These are phyloP conservation scores for Octopus sinensis DNA, from an alignment of 1,140 invertebrate genomes.

Conservation along the genomic window DNA sequence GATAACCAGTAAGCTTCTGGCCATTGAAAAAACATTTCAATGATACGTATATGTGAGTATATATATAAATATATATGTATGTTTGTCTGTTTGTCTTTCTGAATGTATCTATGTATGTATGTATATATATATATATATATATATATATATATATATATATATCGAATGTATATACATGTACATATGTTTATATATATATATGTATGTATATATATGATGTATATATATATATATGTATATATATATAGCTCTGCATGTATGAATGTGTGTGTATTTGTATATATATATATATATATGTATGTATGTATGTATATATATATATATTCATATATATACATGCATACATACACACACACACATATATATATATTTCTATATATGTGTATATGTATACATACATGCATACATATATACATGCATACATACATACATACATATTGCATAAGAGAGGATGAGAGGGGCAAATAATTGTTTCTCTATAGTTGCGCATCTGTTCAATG, in stretches of 20 bases:
- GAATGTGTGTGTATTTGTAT: background rate
- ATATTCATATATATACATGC: slow-evolving; percentile 4
- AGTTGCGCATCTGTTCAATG: too few relatives aligned
- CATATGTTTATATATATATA: background rate
- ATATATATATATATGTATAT: background rate
- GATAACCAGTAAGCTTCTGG: too few relatives aligned
- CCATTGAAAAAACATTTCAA: too few relatives aligned
- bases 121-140: background rate
- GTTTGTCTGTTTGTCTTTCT: too few relatives aligned
- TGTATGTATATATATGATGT: background rate
- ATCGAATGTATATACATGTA: background rate
- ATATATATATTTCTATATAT: background rate
- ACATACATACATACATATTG: too few relatives aligned
- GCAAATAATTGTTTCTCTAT: too few relatives aligned
- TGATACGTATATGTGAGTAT: too few relatives aligned
- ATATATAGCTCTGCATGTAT: background rate
- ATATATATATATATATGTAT: slow-evolving; percentile 8
- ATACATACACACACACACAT: background rate
- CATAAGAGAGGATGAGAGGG: too few relatives aligned
- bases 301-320: background rate
- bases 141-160: background rate
- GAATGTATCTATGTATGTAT: too few relatives aligned
- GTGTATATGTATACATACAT: too few relatives aligned
- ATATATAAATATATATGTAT: too few relatives aligned
- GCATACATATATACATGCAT: too few relatives aligned